Evolutionary conservation across 2,888 invertebrate genomes (phyloP), one percentile per base, ranked within the genome.

Genomic region (Mesorhabditis sp.): DNA sequence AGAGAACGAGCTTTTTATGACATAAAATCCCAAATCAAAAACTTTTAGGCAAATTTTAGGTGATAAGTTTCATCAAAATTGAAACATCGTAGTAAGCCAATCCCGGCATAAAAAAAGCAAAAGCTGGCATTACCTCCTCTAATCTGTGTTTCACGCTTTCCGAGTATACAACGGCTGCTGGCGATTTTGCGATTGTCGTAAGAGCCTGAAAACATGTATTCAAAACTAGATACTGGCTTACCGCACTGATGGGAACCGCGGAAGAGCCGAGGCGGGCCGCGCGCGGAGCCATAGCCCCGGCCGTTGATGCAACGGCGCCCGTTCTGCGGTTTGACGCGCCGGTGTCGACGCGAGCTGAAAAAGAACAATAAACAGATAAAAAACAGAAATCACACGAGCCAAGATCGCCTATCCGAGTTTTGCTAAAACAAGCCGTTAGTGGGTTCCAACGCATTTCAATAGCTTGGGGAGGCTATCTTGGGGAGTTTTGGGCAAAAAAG

Each of bases 301-400:
- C 58, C 10, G 58, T n/a, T 10, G 58, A 50, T 50, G 58, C 58
- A n/a, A 50, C 58, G n/a, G 58, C 58, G 7, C 58, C 58, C 58
- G 58, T 50, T 10, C 58, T 50, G 7, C n/a, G 10, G 7, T 10
- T 13, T n/a, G 58, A 13, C 10, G 7, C n/a, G 58, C 58, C n/a
- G 10, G 58, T n/a, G 58, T n/a, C 58, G 58, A 50, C 58, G 58
- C 58, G 58, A 50, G 58, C 58, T 50, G n/a, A 50, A 50, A 10
- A 50, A 50, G n/a, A 50, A 28, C 28, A 28, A 28, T 28, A 28
- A 28, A 28, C 28, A 28, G 28, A 28, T 28, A 28, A 28, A 28
- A 28, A 28, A 1, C 28, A 2, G n/a, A n/a, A 28, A 28, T 28
- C 28, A 28, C 28, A 28, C 28, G 28, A 28, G 28, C 28, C 28